Percentiles rank a stretch among this genome's conserved stretches.
Conservation (phyloP, 2,113 vertebrate genomes). For the Jacana jacana region DNA sequence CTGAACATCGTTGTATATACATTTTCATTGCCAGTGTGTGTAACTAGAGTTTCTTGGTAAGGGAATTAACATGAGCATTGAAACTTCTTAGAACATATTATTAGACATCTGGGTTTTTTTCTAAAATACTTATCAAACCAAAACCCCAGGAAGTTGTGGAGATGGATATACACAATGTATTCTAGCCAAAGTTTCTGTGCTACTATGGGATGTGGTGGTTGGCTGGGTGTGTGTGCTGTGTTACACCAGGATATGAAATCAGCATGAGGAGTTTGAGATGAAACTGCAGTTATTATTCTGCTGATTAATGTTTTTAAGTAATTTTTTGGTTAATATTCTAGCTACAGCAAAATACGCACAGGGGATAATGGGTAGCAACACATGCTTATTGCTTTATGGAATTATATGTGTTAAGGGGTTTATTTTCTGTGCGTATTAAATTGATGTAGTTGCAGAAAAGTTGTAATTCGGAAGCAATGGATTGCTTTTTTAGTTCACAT, state of each 20-base stretch:
- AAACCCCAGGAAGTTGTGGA: background rate
- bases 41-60: background rate
- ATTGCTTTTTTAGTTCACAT: background rate
- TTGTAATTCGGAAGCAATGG: background rate
- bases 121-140: background rate
- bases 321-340: constrained; percentile 28
- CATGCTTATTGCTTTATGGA: background rate
- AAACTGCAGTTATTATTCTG: constrained; percentile 10
- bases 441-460: background rate
- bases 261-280: background rate
- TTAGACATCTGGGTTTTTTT: background rate
- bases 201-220: background rate
- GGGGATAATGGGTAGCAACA: background rate
- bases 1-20: background rate
- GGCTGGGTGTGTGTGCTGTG: background rate
- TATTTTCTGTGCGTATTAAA: background rate
- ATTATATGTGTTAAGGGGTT: background rate
- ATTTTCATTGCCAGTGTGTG: background rate
- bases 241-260: background rate
- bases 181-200: background rate
- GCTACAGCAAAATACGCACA: background rate
- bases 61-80: background rate
- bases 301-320: background rate
- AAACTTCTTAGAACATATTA: background rate
- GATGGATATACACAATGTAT: background rate